Base-by-base conservation (phyloP, 2,888 invertebrate genomes). In the Apomyelois bistriatella region DNA sequence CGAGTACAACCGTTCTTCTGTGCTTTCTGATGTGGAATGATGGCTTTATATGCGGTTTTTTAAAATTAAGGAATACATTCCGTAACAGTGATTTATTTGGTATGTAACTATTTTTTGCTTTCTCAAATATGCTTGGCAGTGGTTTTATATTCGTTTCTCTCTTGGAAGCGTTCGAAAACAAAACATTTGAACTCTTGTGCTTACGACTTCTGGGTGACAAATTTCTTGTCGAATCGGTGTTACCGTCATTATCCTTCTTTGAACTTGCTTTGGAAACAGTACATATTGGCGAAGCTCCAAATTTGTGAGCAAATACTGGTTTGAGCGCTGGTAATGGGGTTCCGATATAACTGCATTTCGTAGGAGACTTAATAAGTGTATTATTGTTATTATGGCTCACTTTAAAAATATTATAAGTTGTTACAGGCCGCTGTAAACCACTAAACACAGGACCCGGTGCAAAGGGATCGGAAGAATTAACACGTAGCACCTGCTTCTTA, bases 11-110 rank as follows among this genome's bases (percentile, higher is more conserved):
- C 66, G 92, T 90, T 65, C 92, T 82, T 73, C 92, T 90, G 58
- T 92, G 92, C 77, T 91, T 92, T 83, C 84, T 93, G 64, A 74
- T 87, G 66, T 80, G 90, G 60, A 83, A 84, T n/a, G 83, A 74
- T 3, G 85, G 84, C 57, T 82, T 89, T 35, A 85, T 64, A 46
- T 78, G 74, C n/a, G 85, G 79, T 64, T 86, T 90, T 60, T 85
- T 90, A 53, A 89, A 81, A 63, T 84, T 90, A 3, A 91, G 70
- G 68, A 91, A 91, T 6, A 90, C 86, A 68, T 91, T 90, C 57
- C 89, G 76, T 1, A 84, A 75, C 42, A 91, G 68, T 1, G 85
- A 79, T 68, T 88, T 86, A 59, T 87, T 85, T 3, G 90, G 91
- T 40, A 90, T 68, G 60, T 91, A 91, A 58, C 75, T 81, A 58